phyloP scores from a whole-genome alignment of 2,888 invertebrate genomes.

The Nephrotoma appendiculata region DNA sequence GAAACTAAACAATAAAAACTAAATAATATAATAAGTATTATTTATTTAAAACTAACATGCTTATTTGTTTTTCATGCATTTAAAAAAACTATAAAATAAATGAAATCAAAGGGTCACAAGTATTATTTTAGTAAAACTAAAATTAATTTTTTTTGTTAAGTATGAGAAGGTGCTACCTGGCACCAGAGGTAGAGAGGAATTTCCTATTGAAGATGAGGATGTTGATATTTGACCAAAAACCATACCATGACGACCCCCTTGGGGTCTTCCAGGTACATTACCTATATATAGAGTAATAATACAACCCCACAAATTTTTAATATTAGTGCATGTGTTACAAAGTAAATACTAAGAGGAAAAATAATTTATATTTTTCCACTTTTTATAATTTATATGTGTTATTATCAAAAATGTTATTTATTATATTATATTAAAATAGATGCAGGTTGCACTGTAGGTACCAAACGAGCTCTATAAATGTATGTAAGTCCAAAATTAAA shows the following conservation, averaged over 20 bases:
- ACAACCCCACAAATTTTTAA: constrained; percentile 8
- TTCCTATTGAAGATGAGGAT: constrained; percentile 34
- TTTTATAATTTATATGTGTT: background rate
- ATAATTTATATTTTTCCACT: background rate
- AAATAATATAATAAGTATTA: background rate
- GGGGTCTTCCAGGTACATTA: constrained; percentile 47
- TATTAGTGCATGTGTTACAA: constrained; percentile 6
- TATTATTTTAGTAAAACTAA: background rate
- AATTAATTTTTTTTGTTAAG: background rate
- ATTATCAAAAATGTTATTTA: background rate
- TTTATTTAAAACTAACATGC: background rate
- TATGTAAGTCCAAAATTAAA: background rate
- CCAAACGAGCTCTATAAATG: background rate
- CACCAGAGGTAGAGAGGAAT: constrained; percentile 35
- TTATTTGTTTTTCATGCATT: constrained; percentile 4
- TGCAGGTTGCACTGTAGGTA: constrained; percentile 5
- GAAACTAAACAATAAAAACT: constrained; percentile 6
- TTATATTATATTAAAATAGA: background rate
- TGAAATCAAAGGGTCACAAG: constrained; percentile 4
- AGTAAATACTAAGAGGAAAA: background rate
- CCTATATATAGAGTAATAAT: constrained; percentile 27
- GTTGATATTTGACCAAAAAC: constrained; percentile 42
- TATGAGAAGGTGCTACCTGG: constrained; percentile 32
- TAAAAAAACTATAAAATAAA: constrained; percentile 8
- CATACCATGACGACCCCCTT: constrained; percentile 50